These are phyloP conservation scores for Fistularia commersonii DNA, from an alignment of 2,797 vertebrate genomes.

Conservation along the genomic window DNA sequence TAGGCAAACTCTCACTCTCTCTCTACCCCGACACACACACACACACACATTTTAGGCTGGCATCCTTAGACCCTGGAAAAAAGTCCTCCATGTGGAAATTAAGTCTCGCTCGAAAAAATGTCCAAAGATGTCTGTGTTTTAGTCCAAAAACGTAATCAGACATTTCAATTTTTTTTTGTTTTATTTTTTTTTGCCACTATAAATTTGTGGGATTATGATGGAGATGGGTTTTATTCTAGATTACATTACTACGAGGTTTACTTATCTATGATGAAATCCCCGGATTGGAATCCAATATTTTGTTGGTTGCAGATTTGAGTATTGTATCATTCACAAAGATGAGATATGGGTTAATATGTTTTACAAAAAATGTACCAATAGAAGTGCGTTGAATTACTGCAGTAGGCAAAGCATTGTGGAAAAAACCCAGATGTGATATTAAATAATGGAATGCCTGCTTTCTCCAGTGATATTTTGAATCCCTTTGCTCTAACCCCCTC, in stretches of 20 bases:
- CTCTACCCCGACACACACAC: too few relatives aligned
- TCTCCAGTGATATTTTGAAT: constrained; percentile 38
- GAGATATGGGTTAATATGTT: not conserved
- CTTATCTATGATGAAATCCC: not conserved
- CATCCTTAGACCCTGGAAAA: too few relatives aligned
- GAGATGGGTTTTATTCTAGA: constrained; percentile 1
- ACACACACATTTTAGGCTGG: too few relatives aligned
- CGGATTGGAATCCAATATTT: not conserved
- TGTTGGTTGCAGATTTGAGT: not conserved
- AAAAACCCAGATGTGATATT: constrained; percentile 51
- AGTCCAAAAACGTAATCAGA: constrained; percentile 15
- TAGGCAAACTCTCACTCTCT: too few relatives aligned
- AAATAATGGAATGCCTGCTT: constrained; percentile 55
- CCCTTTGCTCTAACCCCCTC: constrained; percentile 5
- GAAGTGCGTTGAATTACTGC: constrained; percentile 9
- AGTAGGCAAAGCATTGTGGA: constrained; percentile 14
- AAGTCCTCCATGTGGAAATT: constrained; percentile 42
- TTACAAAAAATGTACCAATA: not conserved
- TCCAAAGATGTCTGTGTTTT: constrained; percentile 43
- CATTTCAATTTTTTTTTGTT: too few relatives aligned
- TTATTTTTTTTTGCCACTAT: constrained; percentile 8
- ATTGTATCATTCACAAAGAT: constrained; percentile 1
- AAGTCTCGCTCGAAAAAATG: constrained; percentile 59
- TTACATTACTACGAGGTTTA: constrained; percentile 1
- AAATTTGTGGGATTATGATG: constrained; percentile 6